These are phyloP conservation scores for Tympanuchus pallidicinctus DNA, from an alignment of 2,113 vertebrate species.

Conservation along the genomic window DNA sequence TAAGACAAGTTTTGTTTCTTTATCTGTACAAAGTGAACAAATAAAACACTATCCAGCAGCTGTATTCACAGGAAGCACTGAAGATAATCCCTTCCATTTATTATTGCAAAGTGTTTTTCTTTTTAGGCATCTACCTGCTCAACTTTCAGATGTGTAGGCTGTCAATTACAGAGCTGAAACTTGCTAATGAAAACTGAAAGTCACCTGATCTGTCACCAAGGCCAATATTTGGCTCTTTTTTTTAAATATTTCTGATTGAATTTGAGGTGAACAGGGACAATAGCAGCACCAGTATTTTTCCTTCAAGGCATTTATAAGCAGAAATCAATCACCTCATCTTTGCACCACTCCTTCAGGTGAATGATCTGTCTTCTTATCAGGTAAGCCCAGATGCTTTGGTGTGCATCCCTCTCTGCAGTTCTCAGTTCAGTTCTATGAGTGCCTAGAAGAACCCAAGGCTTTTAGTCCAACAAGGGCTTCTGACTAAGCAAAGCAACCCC, in stretches of 20 bases:
- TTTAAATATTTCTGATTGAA: neutral
- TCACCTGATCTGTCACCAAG: neutral
- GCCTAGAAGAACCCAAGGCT: neutral
- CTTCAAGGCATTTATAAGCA: neutral
- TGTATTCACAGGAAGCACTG: conserved; percentile 18
- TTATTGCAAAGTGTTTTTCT: conserved; percentile 12
- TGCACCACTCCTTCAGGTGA: neutral
- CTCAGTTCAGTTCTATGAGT: neutral
- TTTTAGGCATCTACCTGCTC: neutral
- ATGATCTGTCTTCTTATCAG: neutral
- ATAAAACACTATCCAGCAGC: conserved; percentile 38
- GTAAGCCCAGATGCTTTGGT: neutral
- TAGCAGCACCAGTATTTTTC: neutral
- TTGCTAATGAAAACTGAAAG: neutral
- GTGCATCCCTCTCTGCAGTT: neutral
- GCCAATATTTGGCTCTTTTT: neutral
- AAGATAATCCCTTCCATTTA: conserved; percentile 45
- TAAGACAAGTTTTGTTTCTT: conserved; percentile 23
- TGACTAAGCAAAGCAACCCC: neutral
- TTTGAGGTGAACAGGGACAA: neutral
- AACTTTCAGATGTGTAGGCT: neutral
- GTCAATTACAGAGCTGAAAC: neutral
- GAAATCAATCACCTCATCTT: neutral
- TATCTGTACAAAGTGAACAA: conserved; percentile 38
- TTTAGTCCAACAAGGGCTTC: neutral